These are phyloP conservation scores for Papilio polyxenes DNA, from an alignment of 1,140 invertebrate genomes.

Conservation along the genomic window DNA sequence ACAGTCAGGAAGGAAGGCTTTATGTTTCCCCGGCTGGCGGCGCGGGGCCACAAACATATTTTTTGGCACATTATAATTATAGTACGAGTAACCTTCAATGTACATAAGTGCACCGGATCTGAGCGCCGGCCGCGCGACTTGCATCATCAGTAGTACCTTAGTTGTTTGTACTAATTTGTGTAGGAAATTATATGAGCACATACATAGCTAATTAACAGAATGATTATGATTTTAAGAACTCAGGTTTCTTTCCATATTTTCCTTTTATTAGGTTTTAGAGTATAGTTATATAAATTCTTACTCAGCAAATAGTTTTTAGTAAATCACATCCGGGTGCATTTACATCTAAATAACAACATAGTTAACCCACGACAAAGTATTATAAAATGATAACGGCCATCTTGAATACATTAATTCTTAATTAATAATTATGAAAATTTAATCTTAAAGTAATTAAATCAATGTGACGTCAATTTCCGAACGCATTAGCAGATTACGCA, in stretches of 20 bases:
- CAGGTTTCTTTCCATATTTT: too few relatives aligned
- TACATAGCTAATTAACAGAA: neutral
- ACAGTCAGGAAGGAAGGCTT: constrained; percentile 5
- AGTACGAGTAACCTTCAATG: neutral
- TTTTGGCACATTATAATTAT: neutral
- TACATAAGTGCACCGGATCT: constrained; percentile 7
- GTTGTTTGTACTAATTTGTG: neutral
- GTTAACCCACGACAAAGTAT: neutral
- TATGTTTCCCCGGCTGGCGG: neutral
- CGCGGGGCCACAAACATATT: neutral
- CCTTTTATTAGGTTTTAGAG: too few relatives aligned
- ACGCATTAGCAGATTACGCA: neutral
- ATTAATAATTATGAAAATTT: neutral
- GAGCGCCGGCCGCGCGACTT: neutral
- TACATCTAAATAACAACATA: too few relatives aligned
- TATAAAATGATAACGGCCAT: neutral
- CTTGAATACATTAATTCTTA: neutral
- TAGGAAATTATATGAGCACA: neutral
- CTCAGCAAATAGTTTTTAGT: too few relatives aligned
- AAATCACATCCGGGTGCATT: too few relatives aligned
- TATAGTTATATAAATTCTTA: too few relatives aligned
- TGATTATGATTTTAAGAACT: too few relatives aligned
- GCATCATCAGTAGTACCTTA: neutral
- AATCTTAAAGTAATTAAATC: neutral
- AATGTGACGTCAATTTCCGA: neutral